These are phyloP conservation scores for Aphis gossypii DNA, from an alignment of 1,140 invertebrate species.

Conservation along the genomic window DNA sequence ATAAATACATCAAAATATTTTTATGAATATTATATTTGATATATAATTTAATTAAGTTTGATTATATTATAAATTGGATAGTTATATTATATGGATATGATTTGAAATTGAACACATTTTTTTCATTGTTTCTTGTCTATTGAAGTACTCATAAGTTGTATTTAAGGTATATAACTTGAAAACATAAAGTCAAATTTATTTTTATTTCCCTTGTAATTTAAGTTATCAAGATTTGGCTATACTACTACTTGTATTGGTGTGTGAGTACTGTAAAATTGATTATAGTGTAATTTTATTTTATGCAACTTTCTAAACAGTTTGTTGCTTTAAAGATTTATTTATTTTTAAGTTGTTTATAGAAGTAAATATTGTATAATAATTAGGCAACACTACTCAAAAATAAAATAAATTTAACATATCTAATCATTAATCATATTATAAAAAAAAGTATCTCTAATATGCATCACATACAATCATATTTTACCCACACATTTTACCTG, in stretches of 20 bases:
- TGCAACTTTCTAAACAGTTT: not conserved
- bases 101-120: too few species aligned
- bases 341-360: not conserved
- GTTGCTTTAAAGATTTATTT: not conserved
- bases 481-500: slow-evolving; percentile 2
- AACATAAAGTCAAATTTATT: not conserved
- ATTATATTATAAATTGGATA: too few species aligned
- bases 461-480: not conserved
- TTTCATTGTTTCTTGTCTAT: too few species aligned
- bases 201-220: not conserved
- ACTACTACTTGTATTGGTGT: not conserved
- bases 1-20: not conserved
- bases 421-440: not conserved
- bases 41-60: too few species aligned
- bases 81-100: too few species aligned
- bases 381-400: not conserved
- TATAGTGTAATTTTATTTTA: not conserved
- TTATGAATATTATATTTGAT: not conserved
- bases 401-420: not conserved
- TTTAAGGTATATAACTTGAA: not conserved
- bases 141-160: not conserved
- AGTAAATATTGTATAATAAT: not conserved
- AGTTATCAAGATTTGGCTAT: not conserved
- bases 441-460: not conserved
- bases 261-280: not conserved